These are phyloP conservation scores for Penaeus indicus DNA, from an alignment of 1,140 invertebrate genomes.

Conservation along the genomic window DNA sequence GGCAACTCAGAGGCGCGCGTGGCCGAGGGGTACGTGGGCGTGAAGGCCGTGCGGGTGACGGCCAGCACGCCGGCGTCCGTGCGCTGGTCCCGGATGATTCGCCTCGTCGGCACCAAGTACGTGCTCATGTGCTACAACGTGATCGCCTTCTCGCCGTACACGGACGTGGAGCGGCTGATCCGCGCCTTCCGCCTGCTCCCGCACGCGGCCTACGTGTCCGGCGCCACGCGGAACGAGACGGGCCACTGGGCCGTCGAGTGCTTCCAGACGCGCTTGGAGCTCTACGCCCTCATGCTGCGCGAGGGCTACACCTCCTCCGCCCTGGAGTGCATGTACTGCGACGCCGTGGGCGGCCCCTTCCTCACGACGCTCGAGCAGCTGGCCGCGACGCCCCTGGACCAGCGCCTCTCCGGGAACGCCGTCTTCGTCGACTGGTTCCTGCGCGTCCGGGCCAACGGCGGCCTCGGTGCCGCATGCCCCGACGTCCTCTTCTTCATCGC, in stretches of 20 bases:
- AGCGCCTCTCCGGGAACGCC: conserved; percentile 50
- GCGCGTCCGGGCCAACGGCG: conserved; percentile 53
- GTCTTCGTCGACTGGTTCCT: conserved; percentile 69
- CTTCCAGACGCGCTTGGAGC: conserved; percentile 67
- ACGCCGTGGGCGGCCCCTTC: conserved; percentile 68
- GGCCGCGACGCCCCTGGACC: conserved; percentile 60
- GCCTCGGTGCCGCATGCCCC: conserved; percentile 67
- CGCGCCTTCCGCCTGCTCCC: conserved; percentile 65
- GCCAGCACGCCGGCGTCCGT: conserved; percentile 37
- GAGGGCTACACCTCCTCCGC: conserved; percentile 68
- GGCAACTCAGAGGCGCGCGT: neutral
- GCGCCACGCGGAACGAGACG: conserved; percentile 66
- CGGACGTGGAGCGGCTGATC: conserved; percentile 68
- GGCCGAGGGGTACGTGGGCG: neutral
- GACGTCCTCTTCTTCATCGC: conserved; percentile 68
- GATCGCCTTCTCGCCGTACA: conserved; percentile 65
- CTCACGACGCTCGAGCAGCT: conserved; percentile 64
- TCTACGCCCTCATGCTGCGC: conserved; percentile 67
- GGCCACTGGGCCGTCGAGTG: conserved; percentile 69
- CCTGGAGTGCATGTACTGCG: conserved; percentile 69
- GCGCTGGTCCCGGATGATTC: conserved; percentile 64
- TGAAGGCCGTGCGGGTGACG: conserved; percentile 19
- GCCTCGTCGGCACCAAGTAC: conserved; percentile 67
- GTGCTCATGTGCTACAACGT: conserved; percentile 67
- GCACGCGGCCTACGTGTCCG: conserved; percentile 66